A percentile compares a stretch with the other conserved stretches of the same genome.
phyloP scores from a whole-genome alignment of 2,113 vertebrate species.

The Ciconia stormi region DNA sequence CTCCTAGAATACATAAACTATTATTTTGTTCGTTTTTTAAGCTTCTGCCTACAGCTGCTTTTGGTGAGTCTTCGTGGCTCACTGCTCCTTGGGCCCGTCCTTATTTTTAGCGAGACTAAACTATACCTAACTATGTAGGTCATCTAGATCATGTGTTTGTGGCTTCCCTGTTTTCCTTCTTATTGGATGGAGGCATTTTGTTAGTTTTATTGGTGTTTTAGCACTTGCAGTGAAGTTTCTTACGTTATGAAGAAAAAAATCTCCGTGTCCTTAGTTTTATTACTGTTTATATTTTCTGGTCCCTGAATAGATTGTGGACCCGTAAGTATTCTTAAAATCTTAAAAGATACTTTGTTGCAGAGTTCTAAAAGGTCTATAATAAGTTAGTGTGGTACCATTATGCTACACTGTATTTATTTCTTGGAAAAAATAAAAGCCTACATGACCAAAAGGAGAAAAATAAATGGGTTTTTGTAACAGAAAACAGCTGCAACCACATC shows the following conservation, averaged over 20 bases:
- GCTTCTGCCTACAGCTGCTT: not conserved
- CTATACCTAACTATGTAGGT: not conserved
- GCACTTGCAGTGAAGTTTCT: not conserved
- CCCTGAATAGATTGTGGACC: not conserved
- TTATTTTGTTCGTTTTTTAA: not conserved
- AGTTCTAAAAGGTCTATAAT: not conserved
- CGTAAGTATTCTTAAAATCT: not conserved
- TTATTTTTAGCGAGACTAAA: not conserved
- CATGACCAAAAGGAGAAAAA: not conserved
- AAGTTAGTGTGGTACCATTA: not conserved
- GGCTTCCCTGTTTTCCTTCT: not conserved
- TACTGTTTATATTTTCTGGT: not conserved
- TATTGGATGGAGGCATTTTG: not conserved
- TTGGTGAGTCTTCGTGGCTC: not conserved
- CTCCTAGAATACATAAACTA: not conserved
- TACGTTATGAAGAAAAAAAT: not conserved
- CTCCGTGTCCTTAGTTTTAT: not conserved
- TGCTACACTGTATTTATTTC: not conserved
- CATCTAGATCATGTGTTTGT: not conserved
- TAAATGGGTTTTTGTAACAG: conserved; percentile 13
- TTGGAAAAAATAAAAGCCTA: not conserved
- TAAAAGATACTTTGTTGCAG: not conserved
- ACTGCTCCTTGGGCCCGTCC: not conserved
- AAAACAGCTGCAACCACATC: conserved; percentile 68
- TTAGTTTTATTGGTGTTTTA: not conserved